Percentiles rank a stretch among this genome's conserved stretches.
These are phyloP conservation scores for Crossaster papposus DNA, from an alignment of 53 echinoderm and acorn worm species.

Conservation along the genomic window DNA sequence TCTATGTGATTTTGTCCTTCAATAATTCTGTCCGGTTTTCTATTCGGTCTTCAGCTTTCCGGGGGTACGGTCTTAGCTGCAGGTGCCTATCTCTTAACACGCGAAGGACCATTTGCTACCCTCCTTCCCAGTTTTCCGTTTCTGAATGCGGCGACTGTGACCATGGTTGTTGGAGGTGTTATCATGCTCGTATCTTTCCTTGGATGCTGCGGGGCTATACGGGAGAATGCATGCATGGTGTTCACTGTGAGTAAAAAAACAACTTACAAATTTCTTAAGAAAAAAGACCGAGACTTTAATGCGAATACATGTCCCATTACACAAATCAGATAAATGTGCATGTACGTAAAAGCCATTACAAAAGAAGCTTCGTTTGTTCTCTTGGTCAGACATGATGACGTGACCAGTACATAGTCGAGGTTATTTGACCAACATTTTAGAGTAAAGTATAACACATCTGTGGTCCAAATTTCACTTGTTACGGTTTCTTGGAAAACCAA, in stretches of 20 bases:
- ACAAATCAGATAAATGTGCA: too few species aligned
- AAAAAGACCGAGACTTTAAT: too few species aligned
- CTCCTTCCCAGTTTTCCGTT: constrained; percentile 91
- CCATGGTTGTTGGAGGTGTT: constrained; percentile 82
- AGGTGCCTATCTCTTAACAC: constrained; percentile 73
- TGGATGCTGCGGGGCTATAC: constrained; percentile 79
- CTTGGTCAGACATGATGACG: too few species aligned
- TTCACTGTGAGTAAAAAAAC: constrained; percentile 32
- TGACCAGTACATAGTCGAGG: too few species aligned
- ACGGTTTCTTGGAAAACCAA: too few species aligned
- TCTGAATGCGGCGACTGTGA: constrained; percentile 84
- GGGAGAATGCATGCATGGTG: constrained; percentile 64
- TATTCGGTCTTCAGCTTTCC: constrained; percentile 59
- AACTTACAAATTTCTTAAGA: not conserved
- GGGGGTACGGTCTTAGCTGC: constrained; percentile 74
- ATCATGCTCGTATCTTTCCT: constrained; percentile 81
- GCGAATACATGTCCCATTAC: too few species aligned
- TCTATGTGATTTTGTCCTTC: not conserved
- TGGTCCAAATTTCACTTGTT: too few species aligned
- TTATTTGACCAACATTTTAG: too few species aligned
- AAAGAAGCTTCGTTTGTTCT: too few species aligned
- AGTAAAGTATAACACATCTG: too few species aligned
- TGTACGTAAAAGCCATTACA: too few species aligned
- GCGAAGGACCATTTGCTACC: constrained; percentile 89
- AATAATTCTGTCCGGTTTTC: not conserved